A percentile compares a stretch with the other conserved stretches of the same genome.
Conservation (phyloP, 2,888 invertebrate species). For the Acanthococcus lagerstroemiae region DNA sequence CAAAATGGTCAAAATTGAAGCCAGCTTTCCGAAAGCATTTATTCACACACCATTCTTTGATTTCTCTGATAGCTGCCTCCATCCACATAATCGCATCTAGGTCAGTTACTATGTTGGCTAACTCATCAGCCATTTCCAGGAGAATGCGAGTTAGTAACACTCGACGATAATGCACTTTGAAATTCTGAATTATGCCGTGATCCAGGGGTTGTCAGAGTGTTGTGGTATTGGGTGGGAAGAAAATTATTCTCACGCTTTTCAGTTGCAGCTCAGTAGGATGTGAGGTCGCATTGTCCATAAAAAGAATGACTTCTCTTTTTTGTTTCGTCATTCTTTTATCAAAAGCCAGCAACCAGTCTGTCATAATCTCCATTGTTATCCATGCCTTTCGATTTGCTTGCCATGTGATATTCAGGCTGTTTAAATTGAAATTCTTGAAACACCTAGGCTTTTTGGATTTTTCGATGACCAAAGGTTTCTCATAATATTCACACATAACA, state of each 20-base stretch:
- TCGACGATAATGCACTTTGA: slow-evolving; percentile 21
- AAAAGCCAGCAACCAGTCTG: slow-evolving; percentile 19
- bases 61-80: background rate
- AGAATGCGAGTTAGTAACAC: background rate
- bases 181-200: slow-evolving; percentile 18
- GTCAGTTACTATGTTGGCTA: background rate
- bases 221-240: slow-evolving; percentile 16
- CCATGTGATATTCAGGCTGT: slow-evolving; percentile 9
- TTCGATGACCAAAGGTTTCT: slow-evolving; percentile 25
- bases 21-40: background rate
- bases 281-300: slow-evolving; percentile 24
- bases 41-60: background rate
- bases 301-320: slow-evolving; percentile 24
- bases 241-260: slow-evolving; percentile 20
- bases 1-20: too few relatives aligned
- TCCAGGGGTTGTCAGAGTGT: slow-evolving; percentile 1
- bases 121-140: background rate
- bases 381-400: slow-evolving; percentile 18
- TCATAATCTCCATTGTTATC: slow-evolving; percentile 27
- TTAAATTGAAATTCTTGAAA: slow-evolving; percentile 7
- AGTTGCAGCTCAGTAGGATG: slow-evolving; percentile 7
- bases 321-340: slow-evolving; percentile 12
- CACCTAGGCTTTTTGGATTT: slow-evolving; percentile 13
- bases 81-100: background rate
- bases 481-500: slow-evolving; percentile 24